phyloP scores from a whole-genome alignment of 2,113 vertebrate genomes.

The Chloebia gouldiae region DNA sequence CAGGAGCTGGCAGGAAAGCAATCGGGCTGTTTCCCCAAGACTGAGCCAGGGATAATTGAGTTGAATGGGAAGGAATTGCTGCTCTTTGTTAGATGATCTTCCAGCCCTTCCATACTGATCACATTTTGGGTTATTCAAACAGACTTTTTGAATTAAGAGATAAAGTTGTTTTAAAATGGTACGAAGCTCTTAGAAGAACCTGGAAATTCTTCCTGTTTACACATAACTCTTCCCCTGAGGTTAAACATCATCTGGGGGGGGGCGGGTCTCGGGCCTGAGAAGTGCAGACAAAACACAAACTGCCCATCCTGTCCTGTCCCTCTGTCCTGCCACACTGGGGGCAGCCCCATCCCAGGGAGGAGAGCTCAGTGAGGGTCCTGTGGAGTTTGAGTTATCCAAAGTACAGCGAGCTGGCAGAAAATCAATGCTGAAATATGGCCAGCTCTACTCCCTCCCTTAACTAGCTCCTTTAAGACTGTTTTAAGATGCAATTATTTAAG shows the following conservation, averaged over 20 bases:
- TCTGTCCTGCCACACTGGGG: accelerated
- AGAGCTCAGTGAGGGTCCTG: background rate
- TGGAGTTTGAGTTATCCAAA: background rate
- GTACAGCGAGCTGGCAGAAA: conserved; percentile 9
- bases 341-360: background rate
- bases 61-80: conserved; percentile 1
- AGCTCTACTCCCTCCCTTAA: background rate
- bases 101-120: background rate
- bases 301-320: background rate
- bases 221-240: background rate
- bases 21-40: conserved; percentile 30
- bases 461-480: conserved; percentile 36
- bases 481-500: conserved; percentile 61
- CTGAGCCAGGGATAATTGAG: conserved; percentile 36
- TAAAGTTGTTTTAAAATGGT: background rate
- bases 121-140: conserved; percentile 7
- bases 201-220: background rate
- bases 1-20: conserved; percentile 22
- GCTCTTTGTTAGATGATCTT: background rate
- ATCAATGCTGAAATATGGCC: conserved; percentile 44
- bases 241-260: background rate
- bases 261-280: accelerated
- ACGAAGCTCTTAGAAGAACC: background rate
- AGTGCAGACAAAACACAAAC: background rate
- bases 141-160: conserved; percentile 8